phyloP scores from a whole-genome alignment of 2,113 vertebrate species.

The Coturnix japonica region DNA sequence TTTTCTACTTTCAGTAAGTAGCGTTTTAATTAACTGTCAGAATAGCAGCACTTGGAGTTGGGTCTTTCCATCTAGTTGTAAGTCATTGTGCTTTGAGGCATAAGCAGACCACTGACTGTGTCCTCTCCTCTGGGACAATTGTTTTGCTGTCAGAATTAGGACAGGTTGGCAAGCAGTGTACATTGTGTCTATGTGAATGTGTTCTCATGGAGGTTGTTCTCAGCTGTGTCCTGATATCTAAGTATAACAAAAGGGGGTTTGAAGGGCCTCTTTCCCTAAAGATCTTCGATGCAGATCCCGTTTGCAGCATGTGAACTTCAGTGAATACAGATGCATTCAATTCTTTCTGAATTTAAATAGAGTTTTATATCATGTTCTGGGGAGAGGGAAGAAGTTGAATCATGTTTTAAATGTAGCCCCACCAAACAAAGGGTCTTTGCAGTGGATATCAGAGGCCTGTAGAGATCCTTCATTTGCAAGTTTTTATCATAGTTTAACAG shows the following conservation, averaged over 20 bases:
- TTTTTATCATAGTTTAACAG: conserved; percentile 43
- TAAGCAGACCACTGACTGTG: neutral
- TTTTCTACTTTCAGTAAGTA: neutral
- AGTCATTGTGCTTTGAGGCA: neutral
- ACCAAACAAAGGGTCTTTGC: conserved; percentile 10
- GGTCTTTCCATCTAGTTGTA: fast-evolving
- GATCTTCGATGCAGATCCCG: neutral
- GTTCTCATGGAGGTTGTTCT: neutral
- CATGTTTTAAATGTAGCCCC: neutral
- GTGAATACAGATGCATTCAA: neutral
- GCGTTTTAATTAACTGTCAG: neutral
- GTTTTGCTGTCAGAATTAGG: neutral
- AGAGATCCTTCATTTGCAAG: neutral
- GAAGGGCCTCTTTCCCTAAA: neutral
- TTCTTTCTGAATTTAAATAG: conserved; percentile 38
- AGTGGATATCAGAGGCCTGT: conserved; percentile 18
- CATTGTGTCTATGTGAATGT: fast-evolving
- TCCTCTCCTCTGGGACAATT: neutral
- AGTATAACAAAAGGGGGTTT: neutral
- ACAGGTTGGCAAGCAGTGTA: fast-evolving
- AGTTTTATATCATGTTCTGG: conserved; percentile 13
- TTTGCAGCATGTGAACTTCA: conserved; percentile 29
- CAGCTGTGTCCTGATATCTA: neutral
- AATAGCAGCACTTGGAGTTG: neutral
- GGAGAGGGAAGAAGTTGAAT: conserved; percentile 17